Conservation (phyloP, 1,140 invertebrate genomes). For the Hylaeus anthracinus region DNA sequence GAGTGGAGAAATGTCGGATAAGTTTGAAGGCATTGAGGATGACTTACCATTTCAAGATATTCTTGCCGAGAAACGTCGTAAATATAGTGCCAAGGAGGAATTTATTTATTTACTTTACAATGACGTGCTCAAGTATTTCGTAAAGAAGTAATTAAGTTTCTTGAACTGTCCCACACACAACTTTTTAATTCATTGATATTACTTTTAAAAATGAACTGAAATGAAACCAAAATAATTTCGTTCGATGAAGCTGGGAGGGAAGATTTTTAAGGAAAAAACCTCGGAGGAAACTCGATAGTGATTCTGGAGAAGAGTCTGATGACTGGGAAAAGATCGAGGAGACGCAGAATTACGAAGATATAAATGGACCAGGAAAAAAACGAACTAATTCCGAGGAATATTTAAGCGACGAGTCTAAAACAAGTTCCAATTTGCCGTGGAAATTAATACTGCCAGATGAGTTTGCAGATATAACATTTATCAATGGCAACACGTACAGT, state of each 20-base stretch:
- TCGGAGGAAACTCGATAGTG: neutral
- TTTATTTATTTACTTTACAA: conserved; percentile 61
- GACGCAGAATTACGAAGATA: neutral
- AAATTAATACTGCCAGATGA: conserved; percentile 58
- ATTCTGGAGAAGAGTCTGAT: neutral
- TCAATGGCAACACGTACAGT: conserved; percentile 78
- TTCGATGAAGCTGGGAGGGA: conserved; percentile 47
- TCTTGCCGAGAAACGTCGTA: conserved; percentile 54
- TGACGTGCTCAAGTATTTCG: conserved; percentile 49
- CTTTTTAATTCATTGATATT: neutral
- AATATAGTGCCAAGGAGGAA: conserved; percentile 52
- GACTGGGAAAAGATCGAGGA: neutral
- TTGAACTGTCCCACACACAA: neutral
- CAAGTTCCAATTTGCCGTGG: conserved; percentile 31
- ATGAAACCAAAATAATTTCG: neutral
- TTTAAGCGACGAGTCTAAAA: neutral
- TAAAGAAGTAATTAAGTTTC: conserved; percentile 49
- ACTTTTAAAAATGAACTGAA: neutral
- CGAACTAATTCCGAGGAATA: neutral
- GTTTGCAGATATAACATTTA: conserved; percentile 75
- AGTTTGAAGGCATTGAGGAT: neutral
- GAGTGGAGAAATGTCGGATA: neutral
- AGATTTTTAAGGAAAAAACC: conserved; percentile 29
- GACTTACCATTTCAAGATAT: conserved; percentile 49
- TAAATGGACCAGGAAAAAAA: neutral